A percentile compares a stretch with the other conserved stretches of the same genome.
phyloP scores from a whole-genome alignment of 2,797 vertebrate species.

The Orestias chungarensis region DNA sequence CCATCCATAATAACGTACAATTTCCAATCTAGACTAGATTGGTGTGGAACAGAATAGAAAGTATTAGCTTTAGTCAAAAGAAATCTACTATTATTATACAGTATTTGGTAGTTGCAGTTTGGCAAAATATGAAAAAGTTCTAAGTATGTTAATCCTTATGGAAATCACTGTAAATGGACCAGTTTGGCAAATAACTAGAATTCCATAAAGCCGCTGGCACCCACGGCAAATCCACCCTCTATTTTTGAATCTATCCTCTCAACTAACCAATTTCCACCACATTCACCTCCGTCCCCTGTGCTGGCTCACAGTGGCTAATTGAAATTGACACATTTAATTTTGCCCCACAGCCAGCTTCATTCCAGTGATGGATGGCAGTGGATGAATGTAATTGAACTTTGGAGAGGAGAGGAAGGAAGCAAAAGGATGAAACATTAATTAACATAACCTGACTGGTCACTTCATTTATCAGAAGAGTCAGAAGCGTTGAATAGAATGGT shows the following conservation, averaged over 20 bases:
- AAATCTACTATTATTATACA: too few species aligned
- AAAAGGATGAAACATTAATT: constrained; percentile 77
- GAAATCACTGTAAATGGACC: not conserved
- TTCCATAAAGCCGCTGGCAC: not conserved
- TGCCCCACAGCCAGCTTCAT: constrained; percentile 76
- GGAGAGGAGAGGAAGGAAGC: constrained; percentile 78
- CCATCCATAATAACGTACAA: too few species aligned
- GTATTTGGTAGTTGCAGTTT: not conserved
- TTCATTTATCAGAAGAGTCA: constrained; percentile 75
- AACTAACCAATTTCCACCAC: constrained; percentile 66
- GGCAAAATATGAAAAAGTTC: not conserved
- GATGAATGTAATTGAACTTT: constrained; percentile 83
- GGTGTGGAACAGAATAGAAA: too few species aligned
- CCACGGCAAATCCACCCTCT: constrained; percentile 4
- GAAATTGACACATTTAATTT: constrained; percentile 84
- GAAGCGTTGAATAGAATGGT: constrained; percentile 47
- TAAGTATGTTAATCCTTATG: not conserved
- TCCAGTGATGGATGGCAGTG: constrained; percentile 81
- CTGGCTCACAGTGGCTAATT: constrained; percentile 73
- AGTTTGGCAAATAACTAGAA: not conserved
- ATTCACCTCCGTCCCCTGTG: constrained; percentile 62
- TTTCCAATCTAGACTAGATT: too few species aligned
- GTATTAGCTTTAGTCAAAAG: too few species aligned
- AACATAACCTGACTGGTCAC: constrained; percentile 74
- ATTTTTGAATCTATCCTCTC: constrained; percentile 41